Conservation (phyloP, 2,888 invertebrate species). For the Drosophila maculinotata region DNA sequence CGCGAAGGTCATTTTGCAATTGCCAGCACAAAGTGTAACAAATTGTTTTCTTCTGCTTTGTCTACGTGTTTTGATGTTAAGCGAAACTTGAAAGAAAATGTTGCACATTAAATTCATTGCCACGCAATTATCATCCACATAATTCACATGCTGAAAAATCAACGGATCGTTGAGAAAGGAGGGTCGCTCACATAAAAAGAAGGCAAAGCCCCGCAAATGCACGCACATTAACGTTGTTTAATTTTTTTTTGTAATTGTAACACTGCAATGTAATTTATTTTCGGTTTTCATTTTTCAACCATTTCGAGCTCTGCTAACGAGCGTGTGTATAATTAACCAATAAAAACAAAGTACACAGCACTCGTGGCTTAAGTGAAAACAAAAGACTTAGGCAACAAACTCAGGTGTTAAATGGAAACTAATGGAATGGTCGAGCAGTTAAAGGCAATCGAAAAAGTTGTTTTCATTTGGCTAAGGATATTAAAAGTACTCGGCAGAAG, state of each 20-base stretch:
- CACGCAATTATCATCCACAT: slow-evolving; percentile 69
- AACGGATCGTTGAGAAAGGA: slow-evolving; percentile 46
- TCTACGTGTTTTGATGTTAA: slow-evolving; percentile 14
- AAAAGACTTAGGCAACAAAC: slow-evolving; percentile 69
- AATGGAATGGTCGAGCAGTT: too few species aligned
- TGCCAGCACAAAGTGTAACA: slow-evolving; percentile 46
- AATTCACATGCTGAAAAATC: slow-evolving; percentile 68
- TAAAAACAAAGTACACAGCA: slow-evolving; percentile 37
- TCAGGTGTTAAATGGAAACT: slow-evolving; percentile 45
- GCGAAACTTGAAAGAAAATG: slow-evolving; percentile 48
- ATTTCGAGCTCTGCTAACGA: slow-evolving; percentile 56
- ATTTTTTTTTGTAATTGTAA: slow-evolving; percentile 62
- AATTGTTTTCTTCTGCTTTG: slow-evolving; percentile 20
- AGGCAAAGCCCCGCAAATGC: slow-evolving; percentile 45
- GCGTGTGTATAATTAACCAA: slow-evolving; percentile 68
- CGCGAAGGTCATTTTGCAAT: slow-evolving; percentile 43
- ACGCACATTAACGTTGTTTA: slow-evolving; percentile 72
- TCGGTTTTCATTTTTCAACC: slow-evolving; percentile 17
- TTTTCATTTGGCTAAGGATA: too few species aligned
- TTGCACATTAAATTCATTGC: slow-evolving; percentile 71
- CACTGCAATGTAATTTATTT: slow-evolving; percentile 69
- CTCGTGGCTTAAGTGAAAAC: slow-evolving; percentile 63
- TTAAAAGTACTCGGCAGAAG: too few species aligned
- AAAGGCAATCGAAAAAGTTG: too few species aligned
- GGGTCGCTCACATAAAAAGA: slow-evolving; percentile 45